Percentiles rank a stretch among this genome's conserved stretches.
phyloP scores from a whole-genome alignment of 2,888 invertebrate species.

The Phortica magna region DNA sequence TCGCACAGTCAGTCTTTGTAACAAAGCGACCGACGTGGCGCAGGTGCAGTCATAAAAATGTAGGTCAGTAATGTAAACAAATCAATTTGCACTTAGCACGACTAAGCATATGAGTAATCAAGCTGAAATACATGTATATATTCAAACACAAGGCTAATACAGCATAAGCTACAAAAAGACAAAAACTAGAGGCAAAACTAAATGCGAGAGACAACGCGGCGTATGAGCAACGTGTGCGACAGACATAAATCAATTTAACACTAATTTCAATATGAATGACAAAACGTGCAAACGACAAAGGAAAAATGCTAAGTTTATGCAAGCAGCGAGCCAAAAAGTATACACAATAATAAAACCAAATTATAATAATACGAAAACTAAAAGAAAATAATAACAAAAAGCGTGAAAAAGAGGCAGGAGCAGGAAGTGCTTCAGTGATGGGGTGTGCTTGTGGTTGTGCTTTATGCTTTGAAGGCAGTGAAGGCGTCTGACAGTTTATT shows the following conservation, averaged over 20 bases:
- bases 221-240: slow-evolving; percentile 45
- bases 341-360: not conserved
- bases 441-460: not conserved
- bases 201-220: slow-evolving; percentile 27
- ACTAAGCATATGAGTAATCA: slow-evolving; percentile 67
- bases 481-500: no score
- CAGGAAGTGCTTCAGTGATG: not conserved
- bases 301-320: not conserved
- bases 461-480: no score
- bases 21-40: not conserved
- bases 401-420: not conserved
- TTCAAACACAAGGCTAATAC: not conserved
- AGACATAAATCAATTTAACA: slow-evolving; percentile 60
- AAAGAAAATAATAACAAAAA: not conserved
- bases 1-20: not conserved
- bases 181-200: not conserved
- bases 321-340: not conserved
- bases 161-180: not conserved
- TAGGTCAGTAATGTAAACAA: slow-evolving; percentile 19
- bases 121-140: slow-evolving; percentile 14
- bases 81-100: slow-evolving; percentile 17
- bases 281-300: slow-evolving; percentile 41
- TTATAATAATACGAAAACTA: not conserved
- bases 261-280: slow-evolving; percentile 56
- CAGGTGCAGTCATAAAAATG: slow-evolving; percentile 20